Base-by-base conservation (phyloP, 2,113 vertebrate genomes). In the Austrofundulus limnaeus region DNA sequence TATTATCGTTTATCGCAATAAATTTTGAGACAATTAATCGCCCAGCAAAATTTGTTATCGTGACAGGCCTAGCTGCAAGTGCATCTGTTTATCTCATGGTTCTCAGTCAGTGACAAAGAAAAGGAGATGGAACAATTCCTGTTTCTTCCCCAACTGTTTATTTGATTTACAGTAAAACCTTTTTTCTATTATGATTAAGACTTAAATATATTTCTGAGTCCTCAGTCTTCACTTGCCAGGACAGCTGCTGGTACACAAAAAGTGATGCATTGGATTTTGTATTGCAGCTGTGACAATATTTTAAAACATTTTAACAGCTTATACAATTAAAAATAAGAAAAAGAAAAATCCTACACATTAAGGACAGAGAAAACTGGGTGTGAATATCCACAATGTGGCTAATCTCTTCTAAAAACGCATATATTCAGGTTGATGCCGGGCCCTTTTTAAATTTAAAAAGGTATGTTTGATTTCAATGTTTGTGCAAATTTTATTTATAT, bases 151-250 rank as follows among this genome's bases (percentile, higher is more conserved):
- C 4, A 38, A 10, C 19, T 15, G 11, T 54, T 19, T 53, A 13
- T 12, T 38, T 17, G 11, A 46, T 48, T 39, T 65, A n/a, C 11
- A 51, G 5, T 9, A 21, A 58, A 65, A 34, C 31, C 20, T 53
- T 37, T 25, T 42, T 49, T 61, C 34, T 28, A 39, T 2, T 31
- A 1, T 4, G n/a, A 46, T 39, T 6, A 46, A 53, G 19, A 47
- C 41, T 60, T 49, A 34, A n/a, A 45, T 11, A 59, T 15, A 12
- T 70, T 53, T n/a, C n/a, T n/a, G n/a, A n/a, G n/a, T n/a, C n/a
- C n/a, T n/a, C n/a, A 56, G 25, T 55, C 16, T 43, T 25, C 3
- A 24, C 42, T 28, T 24, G 25, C 24, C 61, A 65, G 34, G 53
- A 14, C 20, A 1, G 56, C 56, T 60, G 49, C 39, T 66, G 42